Evolutionary conservation across 1,140 invertebrate genomes (phyloP), one percentile per base, ranked within the genome.

Genomic region (Microplitis mediator): DNA sequence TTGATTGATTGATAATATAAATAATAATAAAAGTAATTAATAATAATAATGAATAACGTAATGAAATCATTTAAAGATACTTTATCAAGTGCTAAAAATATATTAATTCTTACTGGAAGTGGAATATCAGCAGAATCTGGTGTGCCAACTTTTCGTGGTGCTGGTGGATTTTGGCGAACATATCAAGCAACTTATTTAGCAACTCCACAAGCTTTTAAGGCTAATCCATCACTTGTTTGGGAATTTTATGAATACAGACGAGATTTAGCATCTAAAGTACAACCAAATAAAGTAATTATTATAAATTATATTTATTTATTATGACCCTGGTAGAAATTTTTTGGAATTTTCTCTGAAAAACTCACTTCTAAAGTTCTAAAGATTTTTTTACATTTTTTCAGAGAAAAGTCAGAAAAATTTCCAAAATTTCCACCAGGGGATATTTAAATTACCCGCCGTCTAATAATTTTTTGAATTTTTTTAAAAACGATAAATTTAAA

Each of bases 61-160:
- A 86, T 87, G 84, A 86, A 85, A 14, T 84, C 84, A 5, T 93
- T 94, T 81, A 84, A 89, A 16, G 88, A 91, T 75, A 77, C 89
- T 63, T 86, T 91, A 32, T 78, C 77, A 36, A 87, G 87, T 68
- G 81, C 91, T 0, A 90, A 89, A 75, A 88, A 91, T 74, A 85
- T 93, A 60, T 88, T 94, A 23, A 91, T 93, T 52, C 79, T 95
- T 39, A 94, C 93, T 64, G 94, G 94, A 4, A 93, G 93, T 63
- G 93, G 93, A 66, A 88, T 95, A 52, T 94, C 93, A 64, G 93
- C 93, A 3, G 94, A 95, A 85, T 94, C 92, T 77, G 94, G 94
- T 16, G 91, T 95, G 50, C 94, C 94, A 56, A 95, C 94, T 35
- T 95, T 95, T 83, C 84, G 94, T 71, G 94, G 94, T 60, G 87